Evolutionary conservation across 2,113 vertebrate species (phyloP).

Genomic region (Apteryx owenii): DNA sequence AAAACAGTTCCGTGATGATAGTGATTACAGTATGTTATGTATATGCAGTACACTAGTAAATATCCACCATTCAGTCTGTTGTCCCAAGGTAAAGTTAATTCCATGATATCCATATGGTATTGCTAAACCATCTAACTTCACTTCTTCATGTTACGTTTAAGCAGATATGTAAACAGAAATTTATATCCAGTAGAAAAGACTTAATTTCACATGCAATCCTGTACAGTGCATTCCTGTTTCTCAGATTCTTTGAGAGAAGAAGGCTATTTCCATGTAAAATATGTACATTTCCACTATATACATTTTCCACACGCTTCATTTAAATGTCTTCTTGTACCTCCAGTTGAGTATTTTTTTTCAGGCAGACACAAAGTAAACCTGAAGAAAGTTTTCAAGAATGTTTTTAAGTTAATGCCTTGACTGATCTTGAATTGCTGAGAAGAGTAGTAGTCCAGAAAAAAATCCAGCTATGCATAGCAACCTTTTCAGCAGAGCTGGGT

Average conservation of each 20-base stretch:
- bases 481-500: constrained; percentile 85
- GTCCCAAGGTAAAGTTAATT: background rate
- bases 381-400: constrained; percentile 20
- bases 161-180: constrained; percentile 71
- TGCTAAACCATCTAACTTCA: background rate
- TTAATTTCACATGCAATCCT: constrained; percentile 69
- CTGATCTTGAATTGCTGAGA: constrained; percentile 79
- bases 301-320: constrained; percentile 29
- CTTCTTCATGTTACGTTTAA: constrained; percentile 1
- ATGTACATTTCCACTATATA: constrained; percentile 66
- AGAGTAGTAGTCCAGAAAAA: constrained; percentile 82
- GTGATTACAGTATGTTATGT: background rate
- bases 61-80: background rate
- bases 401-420: constrained; percentile 53
- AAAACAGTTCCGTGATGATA: background rate
- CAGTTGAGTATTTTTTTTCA: constrained; percentile 47
- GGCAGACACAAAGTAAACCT: constrained; percentile 42
- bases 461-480: constrained; percentile 80
- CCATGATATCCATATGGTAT: background rate
- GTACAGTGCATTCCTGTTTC: constrained; percentile 52
- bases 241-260: background rate
- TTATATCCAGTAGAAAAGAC: constrained; percentile 71
- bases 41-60: background rate
- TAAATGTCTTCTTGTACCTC: constrained; percentile 42
- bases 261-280: constrained; percentile 42